These are phyloP conservation scores for Andrena haemorrhoa DNA, from an alignment of 2,888 invertebrate species.

Conservation along the genomic window DNA sequence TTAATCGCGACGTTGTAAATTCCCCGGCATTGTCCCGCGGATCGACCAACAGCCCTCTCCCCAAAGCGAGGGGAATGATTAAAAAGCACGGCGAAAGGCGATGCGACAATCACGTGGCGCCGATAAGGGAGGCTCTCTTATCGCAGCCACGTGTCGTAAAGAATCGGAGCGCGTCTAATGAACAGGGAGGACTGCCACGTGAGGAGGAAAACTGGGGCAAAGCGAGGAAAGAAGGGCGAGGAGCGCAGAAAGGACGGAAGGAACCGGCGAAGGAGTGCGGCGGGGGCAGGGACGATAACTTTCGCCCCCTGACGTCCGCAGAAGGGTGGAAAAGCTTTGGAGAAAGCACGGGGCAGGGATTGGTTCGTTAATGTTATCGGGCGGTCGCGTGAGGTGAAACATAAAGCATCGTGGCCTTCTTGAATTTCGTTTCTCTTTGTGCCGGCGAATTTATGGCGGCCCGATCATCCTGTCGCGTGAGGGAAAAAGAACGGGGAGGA, in stretches of 20 bases:
- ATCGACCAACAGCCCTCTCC: not conserved
- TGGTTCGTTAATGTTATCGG: conserved; percentile 80
- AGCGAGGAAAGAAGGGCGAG: not conserved
- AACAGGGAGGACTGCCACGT: not conserved
- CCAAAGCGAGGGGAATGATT: conserved; percentile 10
- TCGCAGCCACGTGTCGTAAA: not conserved
- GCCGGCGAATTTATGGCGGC: conserved; percentile 61
- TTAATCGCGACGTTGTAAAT: conserved; percentile 13
- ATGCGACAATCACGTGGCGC: conserved; percentile 6
- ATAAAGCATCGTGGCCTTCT: conserved; percentile 74
- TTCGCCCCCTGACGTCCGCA: conserved; percentile 38
- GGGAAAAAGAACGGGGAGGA: conserved; percentile 45
- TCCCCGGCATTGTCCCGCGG: not conserved
- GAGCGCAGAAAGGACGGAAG: not conserved
- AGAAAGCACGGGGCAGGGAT: conserved; percentile 56
- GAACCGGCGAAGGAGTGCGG: not conserved
- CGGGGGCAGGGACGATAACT: conserved; percentile 58
- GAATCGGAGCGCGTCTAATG: conserved; percentile 27
- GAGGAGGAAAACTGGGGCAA: conserved; percentile 37
- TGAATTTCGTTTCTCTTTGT: conserved; percentile 71
- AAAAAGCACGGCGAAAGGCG: not conserved
- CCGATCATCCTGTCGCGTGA: conserved; percentile 67
- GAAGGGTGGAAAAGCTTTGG: conserved; percentile 49
- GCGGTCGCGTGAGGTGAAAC: conserved; percentile 77
- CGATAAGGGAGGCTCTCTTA: conserved; percentile 10